Base-by-base conservation (phyloP, 2,797 vertebrate genomes). In the Oreortyx pictus region DNA sequence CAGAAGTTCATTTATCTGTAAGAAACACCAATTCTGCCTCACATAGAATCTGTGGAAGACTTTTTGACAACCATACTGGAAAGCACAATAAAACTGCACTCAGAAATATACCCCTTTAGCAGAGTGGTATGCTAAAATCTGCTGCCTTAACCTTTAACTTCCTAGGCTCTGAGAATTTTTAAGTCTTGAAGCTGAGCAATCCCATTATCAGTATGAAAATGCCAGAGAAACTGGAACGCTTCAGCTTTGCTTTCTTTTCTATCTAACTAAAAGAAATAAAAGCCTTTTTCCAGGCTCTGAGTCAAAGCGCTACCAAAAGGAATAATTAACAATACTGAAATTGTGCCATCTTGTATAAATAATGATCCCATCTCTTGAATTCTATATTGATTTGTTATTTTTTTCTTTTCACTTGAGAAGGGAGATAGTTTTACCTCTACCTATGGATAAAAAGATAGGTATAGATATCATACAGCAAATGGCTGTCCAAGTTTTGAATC, bases 351-450 rank as follows among this genome's bases (percentile, higher is more conserved):
- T 72, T 77, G 46, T 90, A 84, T 44, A 76, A 93, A 59, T 54
- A 62, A 18, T 20, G 2, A 59, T 43, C 64, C 56, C 35, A 20
- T 85, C 79, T 62, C 80, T 93, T 56, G 43, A 35, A 46, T 75
- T 85, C 80, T 59, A 16, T 64, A 71, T 84, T 47, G 74, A 41
- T 6, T 1, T 81, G 72, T 83, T 89, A 20, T 72, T 23, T 60
- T 31, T 78, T 35, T 59, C 2, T 15, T 91, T 95, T 91, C 82
- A 62, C 79, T 82, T 93, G 86, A 41, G 67, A 82, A 74, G 22
- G 43, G 50, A n/a, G 90, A 64, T 29, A 86, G 56, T 44, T 79
- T 49, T 31, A 74, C 39, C 46, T 83, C 8, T 72, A 70, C 65
- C 86, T 90, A 4, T 8, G 77, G 74, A 41, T 67, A 79, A 43